Evolutionary conservation across 2,797 vertebrate genomes (phyloP).

Genomic region (Vireo griseus): DNA sequence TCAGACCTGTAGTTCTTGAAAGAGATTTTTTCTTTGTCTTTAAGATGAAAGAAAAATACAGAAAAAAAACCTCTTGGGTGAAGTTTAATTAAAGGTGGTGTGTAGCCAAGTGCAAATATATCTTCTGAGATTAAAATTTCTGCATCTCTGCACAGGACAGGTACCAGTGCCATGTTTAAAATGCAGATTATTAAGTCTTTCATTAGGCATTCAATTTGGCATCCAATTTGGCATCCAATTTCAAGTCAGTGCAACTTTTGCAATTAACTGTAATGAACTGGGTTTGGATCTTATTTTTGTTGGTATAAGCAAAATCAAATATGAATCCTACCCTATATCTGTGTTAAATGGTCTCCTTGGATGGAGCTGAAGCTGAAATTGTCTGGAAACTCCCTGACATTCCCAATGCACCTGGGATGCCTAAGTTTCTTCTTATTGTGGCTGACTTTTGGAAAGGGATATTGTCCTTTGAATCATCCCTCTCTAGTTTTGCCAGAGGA

Average conservation of each 20-base stretch:
- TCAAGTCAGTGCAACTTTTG: neutral
- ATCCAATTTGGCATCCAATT: neutral
- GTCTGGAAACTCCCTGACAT: neutral
- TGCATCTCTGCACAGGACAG: constrained; percentile 18
- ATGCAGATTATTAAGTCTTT: constrained; percentile 4
- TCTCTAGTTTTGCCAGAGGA: neutral
- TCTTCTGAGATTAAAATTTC: constrained; percentile 40
- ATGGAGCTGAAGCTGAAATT: neutral
- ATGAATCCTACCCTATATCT: neutral
- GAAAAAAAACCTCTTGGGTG: neutral
- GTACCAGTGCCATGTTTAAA: constrained; percentile 9
- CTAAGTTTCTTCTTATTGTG: neutral
- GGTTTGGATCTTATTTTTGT: neutral
- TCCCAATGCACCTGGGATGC: neutral
- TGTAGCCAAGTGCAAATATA: neutral
- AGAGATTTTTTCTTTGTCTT: neutral
- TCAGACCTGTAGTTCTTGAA: neutral
- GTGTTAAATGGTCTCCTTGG: neutral
- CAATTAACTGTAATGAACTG: constrained; percentile 16
- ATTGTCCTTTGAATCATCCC: neutral
- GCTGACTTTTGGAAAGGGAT: neutral
- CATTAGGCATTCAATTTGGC: constrained; percentile 9
- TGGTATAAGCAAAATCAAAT: constrained; percentile 8
- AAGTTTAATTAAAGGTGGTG: constrained; percentile 34
- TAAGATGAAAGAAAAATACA: neutral